Percentiles rank a stretch among this genome's conserved stretches.
Conservation (phyloP, 2,797 vertebrate species). For the Rhodeus uyekii region DNA sequence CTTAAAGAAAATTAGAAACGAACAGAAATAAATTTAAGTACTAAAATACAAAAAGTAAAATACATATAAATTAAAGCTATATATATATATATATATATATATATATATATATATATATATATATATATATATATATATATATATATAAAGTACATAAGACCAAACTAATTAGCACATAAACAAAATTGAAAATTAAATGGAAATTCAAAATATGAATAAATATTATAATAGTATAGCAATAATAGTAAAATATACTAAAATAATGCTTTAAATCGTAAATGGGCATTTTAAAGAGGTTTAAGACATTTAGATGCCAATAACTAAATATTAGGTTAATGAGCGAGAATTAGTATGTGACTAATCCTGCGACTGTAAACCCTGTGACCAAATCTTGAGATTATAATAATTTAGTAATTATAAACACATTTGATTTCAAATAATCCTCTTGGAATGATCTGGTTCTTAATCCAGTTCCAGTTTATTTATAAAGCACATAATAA, state of each 20-base stretch:
- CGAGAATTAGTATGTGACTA: not conserved
- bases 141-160: not conserved
- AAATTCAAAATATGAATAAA: not conserved
- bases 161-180: not conserved
- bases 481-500: no score
- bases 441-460: not conserved
- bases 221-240: not conserved
- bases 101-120: not conserved
- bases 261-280: not conserved
- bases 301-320: not conserved
- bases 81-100: not conserved
- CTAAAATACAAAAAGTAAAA: not conserved
- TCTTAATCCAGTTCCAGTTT: no score
- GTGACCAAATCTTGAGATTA: conserved; percentile 32
- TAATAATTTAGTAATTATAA: conserved; percentile 16
- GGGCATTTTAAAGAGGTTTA: not conserved
- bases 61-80: not conserved
- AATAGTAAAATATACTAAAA: not conserved
- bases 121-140: not conserved
- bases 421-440: conserved; percentile 18
- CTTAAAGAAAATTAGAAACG: not conserved
- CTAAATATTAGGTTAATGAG: not conserved
- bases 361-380: conserved; percentile 16
- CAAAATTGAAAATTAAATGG: not conserved
- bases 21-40: not conserved